A percentile compares a stretch with the other conserved stretches of the same genome.
These are phyloP conservation scores for Stenchaetothrips biformis DNA, from an alignment of 2,888 invertebrate species.

Conservation along the genomic window DNA sequence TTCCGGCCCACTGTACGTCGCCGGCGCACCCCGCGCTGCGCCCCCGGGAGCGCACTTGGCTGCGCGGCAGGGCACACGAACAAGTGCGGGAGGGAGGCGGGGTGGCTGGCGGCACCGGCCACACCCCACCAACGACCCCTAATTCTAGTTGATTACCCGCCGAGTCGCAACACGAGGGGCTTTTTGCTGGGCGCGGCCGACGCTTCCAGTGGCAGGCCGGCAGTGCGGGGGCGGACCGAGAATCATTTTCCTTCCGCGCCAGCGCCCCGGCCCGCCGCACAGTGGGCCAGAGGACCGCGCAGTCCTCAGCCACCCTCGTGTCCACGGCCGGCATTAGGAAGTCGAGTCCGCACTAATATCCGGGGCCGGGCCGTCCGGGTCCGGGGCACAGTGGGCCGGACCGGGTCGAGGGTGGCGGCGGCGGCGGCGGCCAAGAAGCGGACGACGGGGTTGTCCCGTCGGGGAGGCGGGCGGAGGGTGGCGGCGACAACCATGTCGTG, in stretches of 20 bases:
- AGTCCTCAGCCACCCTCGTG: not conserved
- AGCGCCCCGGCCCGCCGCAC: not conserved
- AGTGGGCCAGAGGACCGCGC: not conserved
- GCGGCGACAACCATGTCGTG: conserved; percentile 10
- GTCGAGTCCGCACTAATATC: conserved; percentile 19
- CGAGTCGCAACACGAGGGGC: too few relatives aligned
- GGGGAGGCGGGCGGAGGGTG: conserved; percentile 35
- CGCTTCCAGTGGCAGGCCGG: too few relatives aligned
- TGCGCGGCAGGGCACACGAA: too few relatives aligned
- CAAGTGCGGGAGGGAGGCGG: not conserved
- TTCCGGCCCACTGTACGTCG: too few relatives aligned
- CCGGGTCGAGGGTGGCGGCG: conserved; percentile 33
- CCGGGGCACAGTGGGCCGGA: conserved; percentile 35
- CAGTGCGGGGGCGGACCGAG: not conserved
- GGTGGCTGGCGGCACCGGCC: not conserved
- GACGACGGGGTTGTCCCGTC: too few relatives aligned
- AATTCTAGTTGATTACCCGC: too few relatives aligned
- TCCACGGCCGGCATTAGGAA: conserved; percentile 16
- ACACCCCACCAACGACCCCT: too few relatives aligned
- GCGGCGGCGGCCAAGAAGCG: conserved; percentile 36
- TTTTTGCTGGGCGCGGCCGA: too few relatives aligned
- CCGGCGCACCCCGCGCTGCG: too few relatives aligned
- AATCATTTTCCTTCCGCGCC: not conserved
- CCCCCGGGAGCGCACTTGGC: too few relatives aligned
- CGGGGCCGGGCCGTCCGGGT: conserved; percentile 11